These are phyloP conservation scores for Dicycla oo DNA, from an alignment of 2,888 invertebrate genomes.

Conservation along the genomic window DNA sequence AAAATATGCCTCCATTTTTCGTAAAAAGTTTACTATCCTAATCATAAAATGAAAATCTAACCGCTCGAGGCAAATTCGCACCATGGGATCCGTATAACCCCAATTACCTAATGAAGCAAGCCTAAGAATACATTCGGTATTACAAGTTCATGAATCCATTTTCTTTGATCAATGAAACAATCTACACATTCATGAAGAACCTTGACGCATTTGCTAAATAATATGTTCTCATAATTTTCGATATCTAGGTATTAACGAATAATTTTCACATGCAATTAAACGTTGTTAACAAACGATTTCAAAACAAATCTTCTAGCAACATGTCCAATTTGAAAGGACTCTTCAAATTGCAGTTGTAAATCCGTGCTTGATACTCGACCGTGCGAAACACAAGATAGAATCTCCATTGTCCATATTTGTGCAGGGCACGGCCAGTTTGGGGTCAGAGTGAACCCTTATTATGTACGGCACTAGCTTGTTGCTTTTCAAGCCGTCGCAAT, in stretches of 20 bases:
- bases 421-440: constrained; percentile 73
- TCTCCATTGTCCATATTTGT: constrained; percentile 82
- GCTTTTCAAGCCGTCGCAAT: constrained; percentile 71
- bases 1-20: constrained; percentile 42
- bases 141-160: constrained; percentile 46
- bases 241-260: constrained; percentile 39
- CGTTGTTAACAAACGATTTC: constrained; percentile 53
- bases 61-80: constrained; percentile 34
- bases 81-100: constrained; percentile 30
- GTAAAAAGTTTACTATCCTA: constrained; percentile 12
- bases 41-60: constrained; percentile 43
- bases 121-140: too few species aligned
- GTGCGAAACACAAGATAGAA: constrained; percentile 82
- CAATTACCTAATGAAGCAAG: constrained; percentile 50
- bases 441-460: constrained; percentile 84
- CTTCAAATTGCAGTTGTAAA: constrained; percentile 72
- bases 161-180: constrained; percentile 49
- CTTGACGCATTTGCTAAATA: constrained; percentile 41
- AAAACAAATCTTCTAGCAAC: constrained; percentile 61
- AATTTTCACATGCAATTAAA: constrained; percentile 50
- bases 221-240: constrained; percentile 49
- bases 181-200: constrained; percentile 29
- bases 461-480: constrained; percentile 72
- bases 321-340: constrained; percentile 67
- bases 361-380: constrained; percentile 73